phyloP scores from a whole-genome alignment of 2,888 invertebrate species.

The Hermaeophaga mercurialis region DNA sequence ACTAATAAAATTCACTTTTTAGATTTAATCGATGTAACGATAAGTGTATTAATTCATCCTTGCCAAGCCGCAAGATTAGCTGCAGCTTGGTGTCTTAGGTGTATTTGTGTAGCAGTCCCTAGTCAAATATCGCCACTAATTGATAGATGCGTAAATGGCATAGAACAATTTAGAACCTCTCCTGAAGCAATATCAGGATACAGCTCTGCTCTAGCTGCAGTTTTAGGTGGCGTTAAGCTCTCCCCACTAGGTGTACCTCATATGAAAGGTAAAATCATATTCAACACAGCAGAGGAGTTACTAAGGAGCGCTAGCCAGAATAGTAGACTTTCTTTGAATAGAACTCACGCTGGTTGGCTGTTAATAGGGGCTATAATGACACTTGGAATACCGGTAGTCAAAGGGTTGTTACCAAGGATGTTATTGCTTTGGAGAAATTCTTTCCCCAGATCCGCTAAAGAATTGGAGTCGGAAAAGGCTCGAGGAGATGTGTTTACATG shows the following conservation, averaged over 20 bases:
- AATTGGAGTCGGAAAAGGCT: conserved; percentile 95
- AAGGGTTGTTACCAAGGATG: conserved; percentile 91
- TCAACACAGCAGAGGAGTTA: conserved; percentile 96
- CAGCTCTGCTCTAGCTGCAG: conserved; percentile 91
- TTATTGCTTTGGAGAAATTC: conserved; percentile 95
- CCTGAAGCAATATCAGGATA: conserved; percentile 89
- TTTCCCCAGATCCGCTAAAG: conserved; percentile 94
- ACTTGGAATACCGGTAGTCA: conserved; percentile 89
- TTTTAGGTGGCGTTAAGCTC: conserved; percentile 87
- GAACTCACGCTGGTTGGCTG: conserved; percentile 98
- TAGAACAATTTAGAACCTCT: conserved; percentile 88
- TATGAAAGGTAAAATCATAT: conserved; percentile 95
- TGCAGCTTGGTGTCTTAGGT: conserved; percentile 93
- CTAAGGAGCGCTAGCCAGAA: conserved; percentile 96
- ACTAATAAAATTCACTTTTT: no score
- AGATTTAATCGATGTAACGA: conserved; percentile 78
- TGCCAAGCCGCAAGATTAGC: conserved; percentile 91
- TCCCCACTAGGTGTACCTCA: conserved; percentile 95
- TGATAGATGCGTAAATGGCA: conserved; percentile 85
- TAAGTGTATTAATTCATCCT: conserved; percentile 89
- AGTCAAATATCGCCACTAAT: conserved; percentile 92
- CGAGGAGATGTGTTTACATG: conserved; percentile 98
- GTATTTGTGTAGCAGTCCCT: conserved; percentile 92
- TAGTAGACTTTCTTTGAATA: conserved; percentile 89
- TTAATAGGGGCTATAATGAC: conserved; percentile 97